Conservation (phyloP, 2,888 invertebrate species). For the Xylophagus ater region DNA sequence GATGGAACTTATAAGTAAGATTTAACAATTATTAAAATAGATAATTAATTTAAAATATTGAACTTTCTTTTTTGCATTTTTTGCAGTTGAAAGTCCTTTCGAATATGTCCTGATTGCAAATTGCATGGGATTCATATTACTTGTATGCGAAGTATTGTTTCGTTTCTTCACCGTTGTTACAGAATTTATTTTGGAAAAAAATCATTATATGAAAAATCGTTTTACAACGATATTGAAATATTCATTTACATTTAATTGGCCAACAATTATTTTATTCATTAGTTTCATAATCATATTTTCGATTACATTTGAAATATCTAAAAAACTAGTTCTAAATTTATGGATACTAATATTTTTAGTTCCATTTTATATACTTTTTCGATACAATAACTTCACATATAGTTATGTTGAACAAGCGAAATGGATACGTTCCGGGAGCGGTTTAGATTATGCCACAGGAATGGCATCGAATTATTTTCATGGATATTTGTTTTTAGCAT, state of each 20-base stretch:
- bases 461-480: constrained; percentile 35
- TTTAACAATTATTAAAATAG: no score
- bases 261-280: no score
- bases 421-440: constrained; percentile 26
- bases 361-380: background rate
- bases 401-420: constrained; percentile 24
- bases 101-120: no score
- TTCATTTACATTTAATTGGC: background rate
- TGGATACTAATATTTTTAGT: background rate
- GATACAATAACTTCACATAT: constrained; percentile 14
- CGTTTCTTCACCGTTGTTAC: background rate
- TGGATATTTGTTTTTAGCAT: constrained; percentile 28
- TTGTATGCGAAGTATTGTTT: constrained; percentile 1
- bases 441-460: constrained; percentile 31
- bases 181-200: constrained; percentile 4
- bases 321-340: background rate
- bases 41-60: no score
- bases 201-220: background rate
- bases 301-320: background rate
- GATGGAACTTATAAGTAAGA: no score
- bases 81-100: no score
- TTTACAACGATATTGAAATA: background rate
- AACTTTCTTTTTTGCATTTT: no score
- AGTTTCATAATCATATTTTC: no score
- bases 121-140: no score